Conservation (phyloP, 1,140 invertebrate species). For the Drosophila kikkawai region DNA sequence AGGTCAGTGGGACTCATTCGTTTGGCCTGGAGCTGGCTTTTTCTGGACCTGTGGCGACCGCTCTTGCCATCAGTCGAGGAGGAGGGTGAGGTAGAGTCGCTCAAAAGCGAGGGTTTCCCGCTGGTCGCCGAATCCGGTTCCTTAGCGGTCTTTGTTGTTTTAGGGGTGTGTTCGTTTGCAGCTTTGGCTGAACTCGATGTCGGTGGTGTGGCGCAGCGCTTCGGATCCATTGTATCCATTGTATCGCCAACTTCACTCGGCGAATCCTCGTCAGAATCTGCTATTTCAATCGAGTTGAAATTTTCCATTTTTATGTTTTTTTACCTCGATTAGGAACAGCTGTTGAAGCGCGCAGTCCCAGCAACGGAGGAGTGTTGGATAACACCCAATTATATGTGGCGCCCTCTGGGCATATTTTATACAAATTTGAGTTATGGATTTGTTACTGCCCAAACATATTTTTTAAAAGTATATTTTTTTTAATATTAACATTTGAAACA, state of each 20-base stretch:
- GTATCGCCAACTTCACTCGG: background rate
- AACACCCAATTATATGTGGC: background rate
- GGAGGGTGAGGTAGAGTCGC: slow-evolving; percentile 9
- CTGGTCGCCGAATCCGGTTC: background rate
- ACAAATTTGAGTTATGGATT: background rate
- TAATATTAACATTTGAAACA: background rate
- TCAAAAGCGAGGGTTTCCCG: background rate
- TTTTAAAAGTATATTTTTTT: background rate
- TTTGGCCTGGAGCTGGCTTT: slow-evolving; percentile 56
- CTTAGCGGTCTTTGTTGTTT: background rate
- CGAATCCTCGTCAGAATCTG: slow-evolving; percentile 66
- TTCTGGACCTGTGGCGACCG: slow-evolving; percentile 50
- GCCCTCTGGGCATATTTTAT: background rate
- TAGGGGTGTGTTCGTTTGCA: slow-evolving; percentile 29
- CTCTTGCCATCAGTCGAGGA: slow-evolving; percentile 13
- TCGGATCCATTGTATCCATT: slow-evolving; percentile 5
- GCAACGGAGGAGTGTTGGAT: background rate
- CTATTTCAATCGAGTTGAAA: slow-evolving; percentile 58
- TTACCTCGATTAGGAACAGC: background rate
- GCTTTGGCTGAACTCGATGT: slow-evolving; percentile 7
- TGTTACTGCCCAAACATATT: background rate
- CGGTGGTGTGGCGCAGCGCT: slow-evolving; percentile 1
- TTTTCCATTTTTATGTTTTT: slow-evolving; percentile 10
- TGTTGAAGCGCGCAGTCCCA: background rate
- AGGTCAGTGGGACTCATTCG: slow-evolving; percentile 56